Conservation (phyloP, 2,888 invertebrate genomes). For the Phengaris arion region DNA sequence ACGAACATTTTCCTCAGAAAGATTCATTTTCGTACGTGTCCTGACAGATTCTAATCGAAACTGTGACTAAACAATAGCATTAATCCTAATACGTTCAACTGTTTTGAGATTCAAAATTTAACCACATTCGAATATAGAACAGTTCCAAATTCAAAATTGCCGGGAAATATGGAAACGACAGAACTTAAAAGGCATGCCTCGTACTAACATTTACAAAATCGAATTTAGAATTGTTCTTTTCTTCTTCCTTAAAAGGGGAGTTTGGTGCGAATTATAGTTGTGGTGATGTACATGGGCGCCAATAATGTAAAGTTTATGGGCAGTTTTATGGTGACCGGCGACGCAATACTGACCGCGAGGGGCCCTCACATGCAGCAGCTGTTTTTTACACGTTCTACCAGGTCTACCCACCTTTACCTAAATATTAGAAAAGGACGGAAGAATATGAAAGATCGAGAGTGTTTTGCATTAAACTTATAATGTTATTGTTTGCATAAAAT, state of each 20-base stretch:
- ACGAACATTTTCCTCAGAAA: too few species aligned
- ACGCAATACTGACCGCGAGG: conserved; percentile 68
- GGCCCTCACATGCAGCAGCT: conserved; percentile 76
- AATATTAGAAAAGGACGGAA: conserved; percentile 6
- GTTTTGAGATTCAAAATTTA: too few species aligned
- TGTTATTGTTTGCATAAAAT: too few species aligned
- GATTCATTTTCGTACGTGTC: too few species aligned
- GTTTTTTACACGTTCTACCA: conserved; percentile 79
- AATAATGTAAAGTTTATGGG: conserved; percentile 61
- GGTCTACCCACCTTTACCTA: conserved; percentile 38
- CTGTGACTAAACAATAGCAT: too few species aligned
- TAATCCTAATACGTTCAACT: too few species aligned
- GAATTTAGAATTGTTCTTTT: not conserved
- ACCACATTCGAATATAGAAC: too few species aligned
- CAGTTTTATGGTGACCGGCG: conserved; percentile 60
- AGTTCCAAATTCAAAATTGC: too few species aligned
- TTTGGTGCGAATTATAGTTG: conserved; percentile 34
- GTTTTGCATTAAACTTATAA: not conserved
- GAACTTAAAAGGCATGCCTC: too few species aligned
- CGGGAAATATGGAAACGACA: too few species aligned
- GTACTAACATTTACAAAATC: not conserved
- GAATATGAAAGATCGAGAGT: not conserved
- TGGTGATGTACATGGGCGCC: conserved; percentile 37
- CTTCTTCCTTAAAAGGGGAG: not conserved
- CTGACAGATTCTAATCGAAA: too few species aligned